These are phyloP conservation scores for Cardiocondyla obscurior DNA, from an alignment of 1,140 invertebrate species.

Conservation along the genomic window DNA sequence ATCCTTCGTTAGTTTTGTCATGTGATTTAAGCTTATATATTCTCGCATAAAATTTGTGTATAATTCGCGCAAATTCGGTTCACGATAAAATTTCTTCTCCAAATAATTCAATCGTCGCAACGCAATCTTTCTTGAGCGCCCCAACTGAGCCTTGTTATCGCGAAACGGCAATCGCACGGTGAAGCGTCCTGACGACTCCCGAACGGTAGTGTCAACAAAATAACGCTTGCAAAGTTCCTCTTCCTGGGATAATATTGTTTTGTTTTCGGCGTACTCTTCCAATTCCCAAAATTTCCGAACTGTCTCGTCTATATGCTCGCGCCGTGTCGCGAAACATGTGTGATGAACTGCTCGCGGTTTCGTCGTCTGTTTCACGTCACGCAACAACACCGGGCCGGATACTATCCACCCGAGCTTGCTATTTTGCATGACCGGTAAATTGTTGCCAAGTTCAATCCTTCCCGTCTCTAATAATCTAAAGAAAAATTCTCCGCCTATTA, in stretches of 20 bases:
- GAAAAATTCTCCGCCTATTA: background rate
- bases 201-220: background rate
- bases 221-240: background rate
- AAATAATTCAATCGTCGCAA: background rate
- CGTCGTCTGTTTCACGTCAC: background rate
- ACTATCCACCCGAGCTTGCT: background rate
- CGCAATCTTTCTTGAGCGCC: background rate
- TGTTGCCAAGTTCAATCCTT: background rate
- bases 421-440: background rate
- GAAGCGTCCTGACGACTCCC: no score
- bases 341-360: no score
- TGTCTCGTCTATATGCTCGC: no score
- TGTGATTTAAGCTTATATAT: background rate
- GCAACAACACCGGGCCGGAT: background rate
- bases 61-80: background rate
- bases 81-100: background rate
- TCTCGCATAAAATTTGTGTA: background rate
- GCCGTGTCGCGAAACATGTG: background rate
- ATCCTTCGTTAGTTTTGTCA: background rate
- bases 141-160: no score
- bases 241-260: background rate
- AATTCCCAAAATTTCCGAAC: background rate
- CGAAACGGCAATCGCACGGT: no score
- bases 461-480: background rate
- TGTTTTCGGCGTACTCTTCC: background rate